Base-by-base conservation (phyloP, 2,888 invertebrate species). In the Metacarcinus magister region DNA sequence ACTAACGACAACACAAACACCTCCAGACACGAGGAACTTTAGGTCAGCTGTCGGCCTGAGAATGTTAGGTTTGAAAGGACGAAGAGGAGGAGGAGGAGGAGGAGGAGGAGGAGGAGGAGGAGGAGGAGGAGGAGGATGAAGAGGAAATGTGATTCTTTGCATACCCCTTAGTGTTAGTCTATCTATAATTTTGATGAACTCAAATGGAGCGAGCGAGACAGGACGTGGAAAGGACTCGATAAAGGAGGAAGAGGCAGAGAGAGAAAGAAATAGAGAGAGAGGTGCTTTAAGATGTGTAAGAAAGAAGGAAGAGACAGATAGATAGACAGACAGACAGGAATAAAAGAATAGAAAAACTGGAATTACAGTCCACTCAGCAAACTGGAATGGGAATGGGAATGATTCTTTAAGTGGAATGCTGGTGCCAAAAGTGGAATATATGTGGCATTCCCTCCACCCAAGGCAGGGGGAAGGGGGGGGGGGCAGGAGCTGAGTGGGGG, bases 91-190 rank as follows among this genome's bases (percentile, higher is more conserved):
- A 39, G 16, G 32, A 39, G 10, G 16, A 39, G 39, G 39, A 16
- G 13, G 2, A 39, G 87, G 16, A 87, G 87, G 75, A 82, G 8
- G 75, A 82, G 75, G n/a, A 75, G 75, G 75, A 75, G 75, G 75
- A 75, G 75, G 75, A 75, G 2, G 75, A 75, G 75, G 75, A 75
- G 2, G 75, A 75, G 28, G 75, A 82, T 28, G 75, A 82, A 0
- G 5, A 87, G 87, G 16, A 39, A 87, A 87, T 87, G 87, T 87
- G 87, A 87, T 87, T 87, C 87, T 87, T 87, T 87, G 87, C 87
- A 39, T 87, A 87, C 13, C 13, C 87, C 87, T 87, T 13, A 39
- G 39, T 23, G 39, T 39, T 87, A 32, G 60, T 60, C 19, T 23
- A 60, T 23, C 16, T 60, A 23, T n/a, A 16, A 87, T 32, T 87